phyloP scores from a whole-genome alignment of 2,888 invertebrate genomes.

The Nomada goodeniana region DNA sequence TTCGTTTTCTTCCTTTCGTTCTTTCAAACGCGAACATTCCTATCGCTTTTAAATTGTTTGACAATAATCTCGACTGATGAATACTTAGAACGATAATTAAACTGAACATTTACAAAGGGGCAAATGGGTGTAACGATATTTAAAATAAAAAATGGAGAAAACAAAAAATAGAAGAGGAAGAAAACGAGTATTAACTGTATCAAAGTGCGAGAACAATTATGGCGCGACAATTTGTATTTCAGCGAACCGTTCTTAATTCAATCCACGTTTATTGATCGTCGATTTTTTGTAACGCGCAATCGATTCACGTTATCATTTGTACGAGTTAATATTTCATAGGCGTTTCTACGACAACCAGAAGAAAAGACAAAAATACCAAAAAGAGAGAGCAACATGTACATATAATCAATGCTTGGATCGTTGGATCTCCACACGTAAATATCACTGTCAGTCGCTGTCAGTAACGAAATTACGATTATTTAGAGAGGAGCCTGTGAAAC shows the following conservation, averaged over 20 bases:
- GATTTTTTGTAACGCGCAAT: conserved; percentile 4
- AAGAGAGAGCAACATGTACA: conserved; percentile 33
- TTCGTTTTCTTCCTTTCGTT: too few species aligned
- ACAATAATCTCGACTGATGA: conserved; percentile 35
- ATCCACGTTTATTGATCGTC: not conserved
- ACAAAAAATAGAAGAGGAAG: conserved; percentile 3
- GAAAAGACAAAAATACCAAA: too few species aligned
- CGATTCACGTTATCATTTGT: conserved; percentile 28
- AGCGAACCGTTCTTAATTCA: conserved; percentile 4
- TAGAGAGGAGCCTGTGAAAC: conserved; percentile 55
- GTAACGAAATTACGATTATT: conserved; percentile 36
- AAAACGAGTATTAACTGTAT: conserved; percentile 23
- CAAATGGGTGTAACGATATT: not conserved
- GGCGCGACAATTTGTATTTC: conserved; percentile 19
- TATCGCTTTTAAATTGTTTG: conserved; percentile 23
- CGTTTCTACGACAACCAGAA: conserved; percentile 31
- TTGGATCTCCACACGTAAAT: conserved; percentile 39
- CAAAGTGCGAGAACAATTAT: conserved; percentile 7
- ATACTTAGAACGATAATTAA: conserved; percentile 29
- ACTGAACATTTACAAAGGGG: conserved; percentile 5
- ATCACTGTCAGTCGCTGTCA: conserved; percentile 55
- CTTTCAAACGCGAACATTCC: not conserved
- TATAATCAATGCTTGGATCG: conserved; percentile 51
- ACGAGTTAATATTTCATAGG: conserved; percentile 15
- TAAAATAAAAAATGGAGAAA: not conserved